Evolutionary conservation across 2,888 invertebrate species (phyloP).

Genomic region (Lacanobia oleracea): DNA sequence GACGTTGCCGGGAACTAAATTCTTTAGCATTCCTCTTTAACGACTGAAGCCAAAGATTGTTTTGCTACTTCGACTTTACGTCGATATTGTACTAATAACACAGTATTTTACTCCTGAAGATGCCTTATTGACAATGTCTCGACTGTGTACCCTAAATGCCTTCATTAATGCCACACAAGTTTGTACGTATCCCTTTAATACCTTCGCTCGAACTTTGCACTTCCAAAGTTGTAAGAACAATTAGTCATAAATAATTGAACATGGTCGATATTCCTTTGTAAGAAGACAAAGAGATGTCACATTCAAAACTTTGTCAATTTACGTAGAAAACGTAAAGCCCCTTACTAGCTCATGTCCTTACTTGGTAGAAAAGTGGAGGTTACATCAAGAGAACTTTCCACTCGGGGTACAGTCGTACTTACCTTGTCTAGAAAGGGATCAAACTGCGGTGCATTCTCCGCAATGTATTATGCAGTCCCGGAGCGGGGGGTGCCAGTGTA

Average conservation of each 20-base stretch:
- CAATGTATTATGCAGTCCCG: conserved; percentile 89
- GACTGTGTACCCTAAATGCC: conserved; percentile 47
- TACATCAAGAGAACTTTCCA: conserved; percentile 87
- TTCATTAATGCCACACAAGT: conserved; percentile 68
- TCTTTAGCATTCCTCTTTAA: conserved; percentile 63
- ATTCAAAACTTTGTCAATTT: conserved; percentile 88
- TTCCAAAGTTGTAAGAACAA: conserved; percentile 79
- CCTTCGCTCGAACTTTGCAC: conserved; percentile 75
- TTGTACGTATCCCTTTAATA: conserved; percentile 69
- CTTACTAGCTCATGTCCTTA: conserved; percentile 84
- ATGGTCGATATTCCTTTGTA: conserved; percentile 84
- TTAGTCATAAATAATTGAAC: conserved; percentile 87
- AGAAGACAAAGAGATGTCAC: conserved; percentile 86
- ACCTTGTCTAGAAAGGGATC: conserved; percentile 89
- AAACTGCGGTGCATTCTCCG: conserved; percentile 89
- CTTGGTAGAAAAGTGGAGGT: conserved; percentile 85
- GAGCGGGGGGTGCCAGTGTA: conserved; percentile 82
- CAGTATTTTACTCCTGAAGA: conserved; percentile 24
- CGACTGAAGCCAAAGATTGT: conserved; percentile 60
- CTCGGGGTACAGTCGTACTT: conserved; percentile 84
- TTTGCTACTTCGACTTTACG: conserved; percentile 47
- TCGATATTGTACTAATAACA: conserved; percentile 29
- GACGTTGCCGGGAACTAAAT: conserved; percentile 64
- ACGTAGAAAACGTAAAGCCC: conserved; percentile 84
- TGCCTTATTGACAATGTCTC: conserved; percentile 35